A percentile compares a stretch with the other conserved stretches of the same genome.
These are phyloP conservation scores for Peribatodes rhomboidaria DNA, from an alignment of 2,888 invertebrate genomes.

Conservation along the genomic window DNA sequence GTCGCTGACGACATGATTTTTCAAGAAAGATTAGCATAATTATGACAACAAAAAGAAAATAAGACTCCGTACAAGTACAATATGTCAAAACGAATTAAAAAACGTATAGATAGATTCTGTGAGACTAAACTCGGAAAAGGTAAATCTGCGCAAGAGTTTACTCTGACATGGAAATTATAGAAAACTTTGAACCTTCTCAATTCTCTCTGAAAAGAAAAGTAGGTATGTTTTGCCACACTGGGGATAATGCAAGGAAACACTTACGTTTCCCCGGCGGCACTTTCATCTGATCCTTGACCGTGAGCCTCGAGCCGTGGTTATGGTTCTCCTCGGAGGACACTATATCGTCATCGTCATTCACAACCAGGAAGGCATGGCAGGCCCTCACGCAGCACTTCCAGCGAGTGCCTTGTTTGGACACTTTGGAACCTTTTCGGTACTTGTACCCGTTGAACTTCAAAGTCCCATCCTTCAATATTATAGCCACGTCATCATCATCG, in stretches of 20 bases:
- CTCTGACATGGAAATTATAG: too few relatives aligned
- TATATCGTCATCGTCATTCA: constrained; percentile 43
- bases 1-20: too few relatives aligned
- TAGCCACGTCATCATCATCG: constrained; percentile 36
- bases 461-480: constrained; percentile 43
- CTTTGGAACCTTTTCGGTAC: constrained; percentile 35
- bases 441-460: constrained; percentile 43
- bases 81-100: too few relatives aligned
- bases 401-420: constrained; percentile 36
- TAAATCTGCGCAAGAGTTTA: too few relatives aligned
- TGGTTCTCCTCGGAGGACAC: constrained; percentile 42
- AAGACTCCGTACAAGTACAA: too few relatives aligned
- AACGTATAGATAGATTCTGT: too few relatives aligned
- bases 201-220: too few relatives aligned
- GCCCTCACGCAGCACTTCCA: constrained; percentile 42
- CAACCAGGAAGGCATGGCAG: constrained; percentile 43
- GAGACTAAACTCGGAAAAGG: too few relatives aligned
- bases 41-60: too few relatives aligned
- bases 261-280: constrained; percentile 41
- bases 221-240: neutral
- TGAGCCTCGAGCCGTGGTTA: constrained; percentile 38
- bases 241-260: constrained; percentile 4
- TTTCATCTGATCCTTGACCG: constrained; percentile 39
- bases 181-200: too few relatives aligned
- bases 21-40: too few relatives aligned